These are phyloP conservation scores for Pomatostomus ruficeps DNA, from an alignment of 2,113 vertebrate species.

Conservation along the genomic window DNA sequence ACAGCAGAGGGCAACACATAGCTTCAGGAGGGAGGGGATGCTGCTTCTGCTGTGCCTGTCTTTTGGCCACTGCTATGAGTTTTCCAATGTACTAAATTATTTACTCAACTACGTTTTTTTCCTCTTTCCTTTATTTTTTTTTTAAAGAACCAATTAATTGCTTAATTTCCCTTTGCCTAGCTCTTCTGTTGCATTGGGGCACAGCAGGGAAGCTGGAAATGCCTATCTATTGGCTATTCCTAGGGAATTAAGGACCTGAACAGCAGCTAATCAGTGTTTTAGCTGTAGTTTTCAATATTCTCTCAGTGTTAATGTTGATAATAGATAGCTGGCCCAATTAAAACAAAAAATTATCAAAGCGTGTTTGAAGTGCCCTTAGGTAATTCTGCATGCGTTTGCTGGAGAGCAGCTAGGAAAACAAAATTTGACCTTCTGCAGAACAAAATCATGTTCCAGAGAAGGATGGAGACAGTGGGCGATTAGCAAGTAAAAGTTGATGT, in stretches of 20 bases:
- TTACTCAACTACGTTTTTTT: background rate
- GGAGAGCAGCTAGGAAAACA: constrained; percentile 38
- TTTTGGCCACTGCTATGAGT: background rate
- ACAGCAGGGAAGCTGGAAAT: constrained; percentile 39
- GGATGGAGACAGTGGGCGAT: background rate
- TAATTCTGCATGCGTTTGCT: constrained; percentile 18
- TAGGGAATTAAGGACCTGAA: constrained; percentile 31
- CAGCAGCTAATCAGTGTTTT: constrained; percentile 52
- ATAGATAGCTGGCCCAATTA: constrained; percentile 61
- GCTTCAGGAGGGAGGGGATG: background rate
- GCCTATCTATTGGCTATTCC: constrained; percentile 33
- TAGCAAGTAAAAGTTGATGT: background rate
- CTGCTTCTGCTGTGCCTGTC: background rate
- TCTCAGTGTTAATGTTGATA: constrained; percentile 58
- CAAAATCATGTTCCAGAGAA: background rate
- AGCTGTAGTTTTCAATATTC: constrained; percentile 50
- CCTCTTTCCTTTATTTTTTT: background rate
- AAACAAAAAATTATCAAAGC: constrained; percentile 63
- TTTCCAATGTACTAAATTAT: background rate
- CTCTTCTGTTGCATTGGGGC: constrained; percentile 24
- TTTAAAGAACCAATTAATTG: constrained; percentile 30
- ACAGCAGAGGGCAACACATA: constrained; percentile 14
- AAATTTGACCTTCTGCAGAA: constrained; percentile 50
- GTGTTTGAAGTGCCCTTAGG: constrained; percentile 59
- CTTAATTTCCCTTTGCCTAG: constrained; percentile 47